Base-by-base conservation (phyloP, 2,113 vertebrate genomes). In the Eublepharis macularius region DNA sequence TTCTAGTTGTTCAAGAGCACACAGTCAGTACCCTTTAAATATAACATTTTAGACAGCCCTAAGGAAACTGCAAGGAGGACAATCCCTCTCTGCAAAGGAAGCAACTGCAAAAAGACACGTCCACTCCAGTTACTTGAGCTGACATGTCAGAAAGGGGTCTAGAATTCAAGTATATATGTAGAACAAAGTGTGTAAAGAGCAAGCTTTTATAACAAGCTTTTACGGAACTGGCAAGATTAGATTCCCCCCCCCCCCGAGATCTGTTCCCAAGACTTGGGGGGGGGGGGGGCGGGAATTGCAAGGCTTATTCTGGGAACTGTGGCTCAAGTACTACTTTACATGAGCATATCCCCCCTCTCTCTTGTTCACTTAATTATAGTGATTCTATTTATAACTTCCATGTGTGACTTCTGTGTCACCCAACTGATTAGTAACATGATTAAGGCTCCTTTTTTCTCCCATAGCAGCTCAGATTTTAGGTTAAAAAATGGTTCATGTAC, bases 11-110 rank as follows among this genome's bases (percentile, higher is more conserved):
- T 49, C 47, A 72, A 83, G 63, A n/a, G 26, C 26, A 74, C 7
- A n/a, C 16, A 17, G 57, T 36, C 39, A 32, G 41, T 41, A 26
- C 24, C 54, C 17, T 83, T 66, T 80, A 69, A 66, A 73, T n/a
- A 6, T 34, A 69, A 80, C 57, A 80, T 68, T 63, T 74, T 47
- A 74, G 66, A 29, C 69, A 75, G 86, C 60, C 76, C 60, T 54
- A 68, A 74, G 81, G 74, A 70, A 84, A 74, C 74, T 45, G 16
- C 54, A 81, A 76, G 74, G 24, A 87, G 39, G 49, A 76, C 45
- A 72, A 69, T 54, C 68, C 6, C n/a, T 10, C 39, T 36, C 17
- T 13, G 29, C 57, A 74, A 45, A 66, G 10, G 21, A 41, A 75
- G 54, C 32, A 54, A 80, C 36, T 51, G 54, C 34, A 54, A 75